Base-by-base conservation (phyloP, 2,113 vertebrate genomes). In the Meleagris gallopavo region DNA sequence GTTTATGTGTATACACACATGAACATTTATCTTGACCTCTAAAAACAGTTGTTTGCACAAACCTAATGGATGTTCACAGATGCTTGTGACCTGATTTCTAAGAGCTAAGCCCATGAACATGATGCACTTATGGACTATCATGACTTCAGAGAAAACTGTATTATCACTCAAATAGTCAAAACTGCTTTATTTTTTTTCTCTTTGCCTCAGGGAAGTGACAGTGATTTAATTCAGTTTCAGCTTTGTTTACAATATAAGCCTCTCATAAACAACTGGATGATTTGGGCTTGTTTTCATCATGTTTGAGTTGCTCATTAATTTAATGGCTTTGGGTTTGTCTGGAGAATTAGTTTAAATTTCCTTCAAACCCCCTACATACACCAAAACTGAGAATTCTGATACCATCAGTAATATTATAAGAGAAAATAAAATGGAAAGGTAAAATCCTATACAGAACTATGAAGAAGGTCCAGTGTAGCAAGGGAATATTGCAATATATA, bases 11-110 rank as follows among this genome's bases (percentile, higher is more conserved):
- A 45, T 66, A 74, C 73, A 72, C 34, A 45, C 29, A n/a, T 27
- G 50, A 73, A n/a, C 32, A n/a, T n/a, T 67, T 36, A 34, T 16
- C 40, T 15, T 84, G 86, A 81, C 71, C 76, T 85, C 64, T 55
- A 73, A 29, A 52, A 78, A 38, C 76, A 86, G 66, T 61, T 90
- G 69, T 88, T 93, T 90, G 58, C 54, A 65, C 77, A 84, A 76
- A 76, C 24, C 72, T 86, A 90, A 87, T 58, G 83, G 24, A 2
- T 12, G 27, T 86, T 91, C 91, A 74, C 66, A 90, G 89, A 29
- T 38, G 55, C 34, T 48, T 76, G 77, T 90, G 89, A 92, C 74
- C 58, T 62, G 55, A 70, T 95, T 85, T 11, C 34, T 43, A 36
- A 74, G 55, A 27, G 14, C 13, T 32, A 29, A 89, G 58, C 36